Evolutionary conservation across 2,113 vertebrate species (phyloP), one percentile per base, ranked within the genome.

Genomic region (Larimichthys polyactis): DNA sequence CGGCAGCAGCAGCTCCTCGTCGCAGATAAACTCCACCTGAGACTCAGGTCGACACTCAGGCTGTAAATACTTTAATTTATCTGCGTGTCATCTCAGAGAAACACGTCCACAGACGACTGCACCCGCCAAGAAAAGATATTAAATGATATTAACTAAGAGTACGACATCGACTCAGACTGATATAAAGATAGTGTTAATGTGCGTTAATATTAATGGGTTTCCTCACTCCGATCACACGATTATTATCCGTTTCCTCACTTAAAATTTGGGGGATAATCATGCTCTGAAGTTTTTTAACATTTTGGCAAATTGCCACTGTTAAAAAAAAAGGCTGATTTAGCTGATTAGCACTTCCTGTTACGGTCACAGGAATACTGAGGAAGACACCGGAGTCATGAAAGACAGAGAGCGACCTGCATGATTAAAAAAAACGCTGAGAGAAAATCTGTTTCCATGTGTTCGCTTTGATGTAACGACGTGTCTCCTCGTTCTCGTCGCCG

Each of bases 1-100:
- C 0, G 96, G 95, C 76, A 96, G 95, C 93, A 97, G 82, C 72
- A 96, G 94, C 19, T 95, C 94, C 2, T 95, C 95, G 6, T 96
- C 95, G 0, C 95, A 95, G 91, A 91, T 95, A 2, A 94, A 94
- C 70, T 95, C 94, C 2, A 82, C 91, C 27, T 92, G 59, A 76
- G 15, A 48, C 48, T 6, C 57, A 19, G 11, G 29, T 27, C 69
- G 4, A 4, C 11, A 4, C 8, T 40, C 29, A 44, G 2, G 27
- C n/a, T 91, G 88, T 91, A 89, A 73, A 87, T 87, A 81, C 67
- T 66, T 22, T 78, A 71, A 78, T 5, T 71, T 59, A 70, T 79
- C 14, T 36, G 5, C 46, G 17, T 20, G 44, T 83, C 15, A 57
- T 51, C 29, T 68, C 17, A 19, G n/a, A 32, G 32, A 32, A 32